Base-by-base conservation (phyloP, 53 echinoderm and acorn worm genomes). In the Hippasteria phrygiana region DNA sequence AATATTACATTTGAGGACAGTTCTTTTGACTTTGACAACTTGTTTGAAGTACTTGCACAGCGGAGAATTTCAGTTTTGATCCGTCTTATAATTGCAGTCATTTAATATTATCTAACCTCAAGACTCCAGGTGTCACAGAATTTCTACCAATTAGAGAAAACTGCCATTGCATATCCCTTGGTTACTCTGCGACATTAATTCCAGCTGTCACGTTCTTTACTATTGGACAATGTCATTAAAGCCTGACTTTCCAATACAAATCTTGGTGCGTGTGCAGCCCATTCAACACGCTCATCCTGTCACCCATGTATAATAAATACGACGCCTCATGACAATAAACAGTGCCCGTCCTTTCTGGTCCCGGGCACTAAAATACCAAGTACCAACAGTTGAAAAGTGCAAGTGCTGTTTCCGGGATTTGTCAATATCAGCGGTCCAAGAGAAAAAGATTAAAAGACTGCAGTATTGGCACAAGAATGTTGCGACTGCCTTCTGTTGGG, bases 351-450 rank as follows among this genome's bases (percentile, higher is more conserved):
- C 79, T 54, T 53, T 20, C 18, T 26, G 17, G 35, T 24, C 38
- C 29, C 28, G 20, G 43, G 26, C 22, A 42, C 34, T 20, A 22
- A 55, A 33, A 79, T 56, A 79, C 79, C 59, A 79, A 34, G 56
- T 3, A 20, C 33, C 9, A 0, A 1, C 14, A 41, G 79, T 79
- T 79, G 79, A 56, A 79, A 79, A 79, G 79, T 79, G 40, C 79
- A 79, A 59, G 41, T 22, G 40, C 26, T 26, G n/a, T 48, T 17
- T 3, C 16, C 37, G 16, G 35, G 77, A 77, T 77, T 77, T 55
- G 55, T 77, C 77, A 55, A 77, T 54, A 54, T 77, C 50, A 76
- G 37, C 35, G 20, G 53, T 77, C 37, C 4, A 36, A 35, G 1
- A 2, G 69, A 35, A 36, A 5, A 67, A 6, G 59, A 59, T 22